These are phyloP conservation scores for Gallinago stenura DNA, from an alignment of 2,797 vertebrate species.

Conservation along the genomic window DNA sequence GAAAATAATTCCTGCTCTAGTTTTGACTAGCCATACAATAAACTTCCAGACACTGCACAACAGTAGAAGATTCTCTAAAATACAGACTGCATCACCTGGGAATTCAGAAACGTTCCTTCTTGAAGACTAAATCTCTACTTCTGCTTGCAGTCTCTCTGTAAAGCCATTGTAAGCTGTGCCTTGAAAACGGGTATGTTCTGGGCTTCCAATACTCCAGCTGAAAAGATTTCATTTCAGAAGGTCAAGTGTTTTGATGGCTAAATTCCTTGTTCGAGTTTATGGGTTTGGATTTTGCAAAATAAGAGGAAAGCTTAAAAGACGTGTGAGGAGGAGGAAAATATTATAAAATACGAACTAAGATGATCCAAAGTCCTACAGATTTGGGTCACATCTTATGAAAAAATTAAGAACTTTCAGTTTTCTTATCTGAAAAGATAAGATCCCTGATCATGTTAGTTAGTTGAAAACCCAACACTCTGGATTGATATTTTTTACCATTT, in stretches of 20 bases:
- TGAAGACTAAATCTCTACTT: not conserved
- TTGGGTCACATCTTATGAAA: not conserved
- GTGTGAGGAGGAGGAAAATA: not conserved
- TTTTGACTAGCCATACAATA: not conserved
- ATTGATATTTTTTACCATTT: not conserved
- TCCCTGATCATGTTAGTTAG: not conserved
- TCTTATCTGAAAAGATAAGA: not conserved
- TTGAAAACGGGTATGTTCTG: not conserved
- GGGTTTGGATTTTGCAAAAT: not conserved
- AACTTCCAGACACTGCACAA: not conserved
- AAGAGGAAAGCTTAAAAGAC: not conserved
- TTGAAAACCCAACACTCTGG: not conserved
- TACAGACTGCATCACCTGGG: not conserved
- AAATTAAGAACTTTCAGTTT: not conserved
- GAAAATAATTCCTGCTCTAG: not conserved
- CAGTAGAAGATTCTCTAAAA: not conserved
- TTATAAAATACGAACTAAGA: not conserved
- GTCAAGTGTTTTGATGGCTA: not conserved
- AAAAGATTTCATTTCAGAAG: not conserved
- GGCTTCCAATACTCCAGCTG: not conserved
- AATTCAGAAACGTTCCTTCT: not conserved
- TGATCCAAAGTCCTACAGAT: not conserved
- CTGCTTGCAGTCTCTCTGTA: fast-evolving
- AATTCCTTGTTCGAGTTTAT: not conserved
- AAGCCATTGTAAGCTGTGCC: not conserved